These are phyloP conservation scores for Psittacula cyanocephala DNA, from an alignment of 2,113 vertebrate genomes.

Conservation along the genomic window DNA sequence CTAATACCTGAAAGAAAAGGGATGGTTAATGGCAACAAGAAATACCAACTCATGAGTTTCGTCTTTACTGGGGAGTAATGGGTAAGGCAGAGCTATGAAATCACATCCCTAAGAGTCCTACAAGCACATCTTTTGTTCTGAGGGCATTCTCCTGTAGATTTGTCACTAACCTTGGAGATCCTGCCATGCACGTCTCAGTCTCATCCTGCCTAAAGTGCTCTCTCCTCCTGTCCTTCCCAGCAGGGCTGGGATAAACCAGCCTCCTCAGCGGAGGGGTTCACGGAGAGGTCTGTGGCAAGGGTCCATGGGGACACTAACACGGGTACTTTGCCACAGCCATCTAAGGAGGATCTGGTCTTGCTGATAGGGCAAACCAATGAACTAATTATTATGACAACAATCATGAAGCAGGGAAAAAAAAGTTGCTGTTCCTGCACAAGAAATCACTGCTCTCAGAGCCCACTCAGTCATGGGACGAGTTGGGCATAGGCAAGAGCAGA, in stretches of 20 bases:
- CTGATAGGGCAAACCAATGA: neutral
- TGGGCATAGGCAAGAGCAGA: neutral
- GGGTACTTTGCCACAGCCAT: neutral
- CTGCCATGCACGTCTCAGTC: neutral
- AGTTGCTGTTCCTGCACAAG: neutral
- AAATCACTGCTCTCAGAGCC: neutral
- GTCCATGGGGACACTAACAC: neutral
- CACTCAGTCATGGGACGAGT: fast-evolving
- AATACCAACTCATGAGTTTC: neutral
- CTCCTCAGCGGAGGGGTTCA: neutral
- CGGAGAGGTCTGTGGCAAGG: neutral
- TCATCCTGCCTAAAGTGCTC: neutral
- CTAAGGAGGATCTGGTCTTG: neutral
- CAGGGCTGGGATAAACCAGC: neutral
- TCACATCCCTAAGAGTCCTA: neutral
- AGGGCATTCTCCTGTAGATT: neutral
- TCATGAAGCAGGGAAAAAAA: neutral
- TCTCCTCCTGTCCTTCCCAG: neutral
- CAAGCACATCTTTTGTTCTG: neutral
- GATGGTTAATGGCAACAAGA: neutral
- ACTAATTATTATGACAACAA: neutral
- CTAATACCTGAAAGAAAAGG: constrained; percentile 82
- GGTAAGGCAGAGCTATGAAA: neutral
- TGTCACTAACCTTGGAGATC: fast-evolving
- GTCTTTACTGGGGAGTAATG: neutral